Evolutionary conservation across 2,797 vertebrate species (phyloP), one percentile per base, ranked within the genome.

Genomic region (Melanotaenia parkinsoni): DNA sequence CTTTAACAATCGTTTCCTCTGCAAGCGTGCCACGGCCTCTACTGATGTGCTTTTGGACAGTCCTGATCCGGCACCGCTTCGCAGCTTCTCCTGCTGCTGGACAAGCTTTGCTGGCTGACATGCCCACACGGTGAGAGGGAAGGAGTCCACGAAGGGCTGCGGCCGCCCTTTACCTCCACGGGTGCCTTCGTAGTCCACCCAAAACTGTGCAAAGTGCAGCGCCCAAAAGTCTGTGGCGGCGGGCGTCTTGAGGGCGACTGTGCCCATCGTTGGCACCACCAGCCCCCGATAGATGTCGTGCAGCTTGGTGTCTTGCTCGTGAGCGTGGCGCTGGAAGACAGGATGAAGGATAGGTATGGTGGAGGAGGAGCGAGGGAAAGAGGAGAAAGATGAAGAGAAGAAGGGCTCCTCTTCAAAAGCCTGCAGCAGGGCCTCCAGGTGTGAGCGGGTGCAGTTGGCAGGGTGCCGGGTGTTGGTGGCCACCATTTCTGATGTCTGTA

Each of bases 401-500:
- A 98, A 97, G 59, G 94, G 89, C 33, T 95, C 94, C 64, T 96
- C 95, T 84, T 97, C 96, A 71, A 99, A 99, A 61, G 96, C 95
- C 85, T 97, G 97, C 85, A 99, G 94, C 77, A 98, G 91, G 71
- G 96, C 93, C 92, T 99, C 96, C 0, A 99, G 94, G 86, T 98
- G 95, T 35, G 97, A 96, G 74, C 97, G 97, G 5, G 96, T 94
- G 91, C 98, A 99, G 83, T 96, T 95, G 4, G 95, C 81, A 0
- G 97, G 95, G 72, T 96, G 96, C 28, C 98, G 95, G 1, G 97
- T 97, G 90, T 99, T 99, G 0, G 97, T 99, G 73, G 97, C 97
- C 74, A 97, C 96, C 96, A 99, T 97, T 91, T 99, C 98, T 11
- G 98, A 98, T 18, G 97, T 99, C 92, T 99, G 98, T 83, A 99